Base-by-base conservation (phyloP, 2,113 vertebrate genomes). In the Thymallus thymallus region DNA sequence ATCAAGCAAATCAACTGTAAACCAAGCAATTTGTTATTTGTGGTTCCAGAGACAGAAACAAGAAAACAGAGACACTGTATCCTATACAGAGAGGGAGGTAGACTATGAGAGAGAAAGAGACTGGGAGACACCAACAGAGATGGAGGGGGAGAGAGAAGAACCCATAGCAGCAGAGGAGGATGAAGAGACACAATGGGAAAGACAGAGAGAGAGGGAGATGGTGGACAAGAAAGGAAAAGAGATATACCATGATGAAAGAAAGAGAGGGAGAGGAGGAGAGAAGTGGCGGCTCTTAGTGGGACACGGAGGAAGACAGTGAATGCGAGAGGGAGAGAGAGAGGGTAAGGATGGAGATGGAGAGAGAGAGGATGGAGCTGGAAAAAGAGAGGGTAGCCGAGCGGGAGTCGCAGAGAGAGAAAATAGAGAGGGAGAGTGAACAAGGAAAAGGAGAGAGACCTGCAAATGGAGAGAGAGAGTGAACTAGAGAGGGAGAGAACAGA, bases 251-350 rank as follows among this genome's bases (percentile, higher is more conserved):
- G 83, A 84, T 56, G 75, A 74, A 83, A 13, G 69, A 70, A 1
- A 83, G 80, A 41, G 87, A 67, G 16, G 74, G 69, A 3, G 86
- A 86, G 23, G 86, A 91, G 55, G 88, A 41, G 51, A 74, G 79
- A 76, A 91, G 87, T 5, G 89, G 89, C 55, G 78, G 89, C 69
- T 76, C 86, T 16, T 77, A 85, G 5, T 87, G 82, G 80, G 86
- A 80, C 64, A 72, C 73, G 0, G 87, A 85, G 26, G 89, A 88
- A 72, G 89, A 89, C 5, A 73, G 85, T 0, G 90, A 90, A 65
- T 68, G 72, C 56, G 84, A 81, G 68, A 71, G 65, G 80, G 78
- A 80, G 76, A 82, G 70, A 76, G 82, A 82, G 63, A 68, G 55
- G 46, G 62, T 79, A 74, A 82, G 80, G 72, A 70, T 51, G 32